Evolutionary conservation across 2,113 vertebrate genomes (phyloP).

Genomic region (Clinocottus analis): DNA sequence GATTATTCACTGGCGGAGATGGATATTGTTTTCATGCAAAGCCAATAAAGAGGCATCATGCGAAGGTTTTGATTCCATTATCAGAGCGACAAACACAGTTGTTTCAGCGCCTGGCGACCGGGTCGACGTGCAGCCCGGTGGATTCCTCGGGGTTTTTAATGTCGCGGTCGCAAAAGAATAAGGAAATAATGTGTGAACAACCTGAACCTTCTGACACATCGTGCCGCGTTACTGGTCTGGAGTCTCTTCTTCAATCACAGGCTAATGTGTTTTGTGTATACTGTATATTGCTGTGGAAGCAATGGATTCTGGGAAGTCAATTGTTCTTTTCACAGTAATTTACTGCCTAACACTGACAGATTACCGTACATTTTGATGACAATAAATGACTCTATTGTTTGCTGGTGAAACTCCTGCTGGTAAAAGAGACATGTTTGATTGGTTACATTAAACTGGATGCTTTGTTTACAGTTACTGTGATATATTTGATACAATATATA

Average conservation of each 20-base stretch:
- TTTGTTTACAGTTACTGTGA: neutral
- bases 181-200: constrained; percentile 23
- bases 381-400: neutral
- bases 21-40: constrained; percentile 80
- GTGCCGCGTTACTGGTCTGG: neutral
- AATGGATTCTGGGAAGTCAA: neutral
- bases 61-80: constrained; percentile 71
- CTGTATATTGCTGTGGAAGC: neutral
- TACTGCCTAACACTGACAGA: too few relatives aligned
- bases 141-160: constrained; percentile 22
- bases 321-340: too few relatives aligned
- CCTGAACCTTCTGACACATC: neutral
- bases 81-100: constrained; percentile 58
- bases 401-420: neutral
- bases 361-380: neutral
- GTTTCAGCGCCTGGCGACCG: constrained; percentile 54
- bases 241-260: neutral
- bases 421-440: neutral
- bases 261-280: neutral
- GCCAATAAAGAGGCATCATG: constrained; percentile 73
- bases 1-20: constrained; percentile 75
- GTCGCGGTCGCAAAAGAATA: constrained; percentile 16
- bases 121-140: constrained; percentile 32
- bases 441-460: neutral
- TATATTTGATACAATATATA: neutral